Base-by-base conservation (phyloP, 35 echinoderm and acorn worm genomes). In the Acanthaster planci region DNA sequence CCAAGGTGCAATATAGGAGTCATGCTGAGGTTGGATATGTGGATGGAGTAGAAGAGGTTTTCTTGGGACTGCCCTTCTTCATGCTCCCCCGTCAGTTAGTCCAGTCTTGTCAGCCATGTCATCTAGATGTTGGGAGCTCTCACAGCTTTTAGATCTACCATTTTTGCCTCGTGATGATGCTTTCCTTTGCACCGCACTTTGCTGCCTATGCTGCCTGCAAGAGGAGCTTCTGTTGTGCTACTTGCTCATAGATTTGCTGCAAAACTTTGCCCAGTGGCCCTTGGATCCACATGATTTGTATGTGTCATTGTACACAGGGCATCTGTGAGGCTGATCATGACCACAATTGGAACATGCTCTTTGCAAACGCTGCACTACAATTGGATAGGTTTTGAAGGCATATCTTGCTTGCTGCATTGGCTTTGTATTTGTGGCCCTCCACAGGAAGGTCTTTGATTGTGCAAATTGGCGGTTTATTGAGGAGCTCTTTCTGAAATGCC, bases 381-480 rank as follows among this genome's bases (percentile, higher is more conserved):
- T 47, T 12, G 42, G 42, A 31, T 7, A 81, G 37, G 40, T 6
- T 6, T 67, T 89, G 87, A 51, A 89, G 42, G 80, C 55, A 83
- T 15, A 34, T 56, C 34, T 75, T 76, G 8, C 57, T 47, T 1
- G 80, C 87, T 55, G 54, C 54, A 16, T 83, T 51, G 17, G 87
- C 87, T 84, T 89, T 64, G 37, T 89, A 89, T 55, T 84, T 89
- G 17, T 39, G 2, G 4, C 79, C 87, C 26, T 89, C 87, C 34
- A 76, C 86, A 2, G 72, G 23, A 14, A 88, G 52, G 2, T 80
- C 17, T 1, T 88, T 77, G 1, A 81, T 34, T 0, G 32, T 19
- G 59, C 40, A 51, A 2, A 57, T 58, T 75, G 50, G 8, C 19
- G 80, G 36, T 76, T 82, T 89, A 23, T 89, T 79, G 8, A 81